Conservation (phyloP, 64 coral and sea anemone genomes). For the Catalaphyllia jardinei region DNA sequence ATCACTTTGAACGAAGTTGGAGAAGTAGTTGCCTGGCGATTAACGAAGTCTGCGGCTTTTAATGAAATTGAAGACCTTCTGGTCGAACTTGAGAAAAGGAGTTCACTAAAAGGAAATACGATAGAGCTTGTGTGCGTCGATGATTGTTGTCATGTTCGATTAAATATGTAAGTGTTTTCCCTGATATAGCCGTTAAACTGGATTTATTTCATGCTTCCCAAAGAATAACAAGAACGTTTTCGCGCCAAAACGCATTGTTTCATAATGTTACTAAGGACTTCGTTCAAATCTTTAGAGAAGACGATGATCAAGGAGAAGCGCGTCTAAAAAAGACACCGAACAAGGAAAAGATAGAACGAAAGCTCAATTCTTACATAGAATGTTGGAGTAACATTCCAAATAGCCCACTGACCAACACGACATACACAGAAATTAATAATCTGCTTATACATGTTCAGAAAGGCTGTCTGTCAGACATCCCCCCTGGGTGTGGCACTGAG, state of each 20-base stretch:
- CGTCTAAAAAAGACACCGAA: neutral
- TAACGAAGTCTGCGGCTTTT: slow-evolving; percentile 46
- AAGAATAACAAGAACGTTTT: slow-evolving; percentile 39
- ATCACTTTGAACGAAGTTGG: slow-evolving; percentile 43
- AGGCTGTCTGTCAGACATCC: too few species aligned
- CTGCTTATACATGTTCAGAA: too few species aligned
- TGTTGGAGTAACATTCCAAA: neutral
- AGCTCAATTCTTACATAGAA: neutral
- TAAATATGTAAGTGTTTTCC: slow-evolving; percentile 53
- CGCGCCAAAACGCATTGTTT: neutral
- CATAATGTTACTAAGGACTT: slow-evolving; percentile 17
- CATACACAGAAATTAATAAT: too few species aligned
- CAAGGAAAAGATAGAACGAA: slow-evolving; percentile 18
- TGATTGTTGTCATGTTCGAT: slow-evolving; percentile 43
- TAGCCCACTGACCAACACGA: too few species aligned
- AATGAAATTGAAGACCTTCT: slow-evolving; percentile 55
- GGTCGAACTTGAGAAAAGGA: slow-evolving; percentile 35
- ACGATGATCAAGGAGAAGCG: slow-evolving; percentile 31
- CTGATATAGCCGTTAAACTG: slow-evolving; percentile 24
- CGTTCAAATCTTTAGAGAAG: slow-evolving; percentile 52
- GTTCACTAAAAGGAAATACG: neutral
- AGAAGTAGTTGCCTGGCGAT: slow-evolving; percentile 54
- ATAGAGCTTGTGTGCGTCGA: slow-evolving; percentile 45
- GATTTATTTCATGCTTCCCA: slow-evolving; percentile 65
- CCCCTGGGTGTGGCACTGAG: too few species aligned